Evolutionary conservation across 1,140 invertebrate genomes (phyloP), one percentile per base, ranked within the genome.

Genomic region (Heliconius nattereri): DNA sequence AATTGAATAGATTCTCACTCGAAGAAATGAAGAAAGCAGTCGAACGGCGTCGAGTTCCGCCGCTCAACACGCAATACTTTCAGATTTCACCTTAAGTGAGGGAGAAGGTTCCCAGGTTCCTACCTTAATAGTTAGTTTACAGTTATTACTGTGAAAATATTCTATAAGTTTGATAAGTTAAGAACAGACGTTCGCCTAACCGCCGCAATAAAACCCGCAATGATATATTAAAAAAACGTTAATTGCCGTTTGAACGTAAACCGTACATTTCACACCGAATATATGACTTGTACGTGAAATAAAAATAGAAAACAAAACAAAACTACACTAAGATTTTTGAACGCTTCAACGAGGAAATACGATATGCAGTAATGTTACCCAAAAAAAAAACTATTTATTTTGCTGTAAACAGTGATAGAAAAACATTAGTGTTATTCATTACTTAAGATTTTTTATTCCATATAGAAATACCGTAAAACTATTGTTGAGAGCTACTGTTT

Each of bases 241-340:
- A 91, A 93, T 90, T 92, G 89, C 88, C 79, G 79, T 80, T 73
- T 83, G 81, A 89, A 90, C 84, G 87, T 90, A 90, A 90, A 90
- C 87, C 82, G 85, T 87, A 86, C 85, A 86, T 88, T 88, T 83
- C 81, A 86, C 85, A 88, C 86, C 86, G 77, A 86, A 91, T 90
- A 86, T 87, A 89, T 89, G 78, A 71, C 73, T 79, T 60, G 78
- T 37, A 54, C 74, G 54, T 11, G 49, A 79, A 75, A 83, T 85
- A 85, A 89, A 92, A 90, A 92, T 91, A 92, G 85, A 86, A 83
- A 81, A 73, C 83, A 85, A 83, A 85, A 85, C 85, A 86, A 83
- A 86, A 84, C 52, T 76, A 35, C 60, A 52, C 29, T 54, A 45
- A 26, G 72, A 74, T 29, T 66, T 71, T 79, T 70, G 45, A 71